Conservation (phyloP, 2,888 invertebrate species). For the Mythimna loreyi region DNA sequence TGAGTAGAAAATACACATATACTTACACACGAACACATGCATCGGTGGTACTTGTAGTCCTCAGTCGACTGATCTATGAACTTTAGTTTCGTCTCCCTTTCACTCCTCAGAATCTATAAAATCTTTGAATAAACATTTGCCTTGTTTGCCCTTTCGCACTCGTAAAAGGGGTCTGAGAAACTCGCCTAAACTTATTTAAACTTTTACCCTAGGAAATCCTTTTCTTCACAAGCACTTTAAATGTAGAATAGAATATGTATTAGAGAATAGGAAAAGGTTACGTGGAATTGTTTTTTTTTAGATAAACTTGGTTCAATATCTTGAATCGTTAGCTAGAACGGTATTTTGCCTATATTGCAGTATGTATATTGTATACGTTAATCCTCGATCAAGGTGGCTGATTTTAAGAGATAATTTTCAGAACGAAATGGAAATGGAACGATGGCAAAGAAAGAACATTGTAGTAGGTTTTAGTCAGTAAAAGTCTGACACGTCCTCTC, state of each 20-base stretch:
- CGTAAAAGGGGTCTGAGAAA: conserved; percentile 88
- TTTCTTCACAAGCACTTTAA: conserved; percentile 87
- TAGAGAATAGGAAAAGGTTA: conserved; percentile 79
- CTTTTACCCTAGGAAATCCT: conserved; percentile 89
- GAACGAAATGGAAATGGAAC: no score
- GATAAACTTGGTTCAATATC: conserved; percentile 74
- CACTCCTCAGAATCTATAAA: conserved; percentile 85
- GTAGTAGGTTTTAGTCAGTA: no score
- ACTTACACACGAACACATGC: conserved; percentile 21
- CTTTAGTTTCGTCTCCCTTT: conserved; percentile 73
- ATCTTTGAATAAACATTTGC: conserved; percentile 90
- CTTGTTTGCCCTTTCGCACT: conserved; percentile 88
- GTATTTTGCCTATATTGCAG: background rate
- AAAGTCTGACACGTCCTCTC: no score
- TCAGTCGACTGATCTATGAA: conserved; percentile 67
- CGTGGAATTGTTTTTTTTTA: conserved; percentile 73
- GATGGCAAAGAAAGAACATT: no score
- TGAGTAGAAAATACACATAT: conserved; percentile 19
- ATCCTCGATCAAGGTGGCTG: no score
- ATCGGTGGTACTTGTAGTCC: conserved; percentile 50
- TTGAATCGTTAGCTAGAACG: conserved; percentile 44
- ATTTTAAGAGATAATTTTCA: no score
- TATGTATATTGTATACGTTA: no score
- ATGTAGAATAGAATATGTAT: conserved; percentile 88
- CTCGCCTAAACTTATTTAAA: conserved; percentile 90